Conservation (phyloP, 1,140 invertebrate genomes). For the Parapsyche elsis region DNA sequence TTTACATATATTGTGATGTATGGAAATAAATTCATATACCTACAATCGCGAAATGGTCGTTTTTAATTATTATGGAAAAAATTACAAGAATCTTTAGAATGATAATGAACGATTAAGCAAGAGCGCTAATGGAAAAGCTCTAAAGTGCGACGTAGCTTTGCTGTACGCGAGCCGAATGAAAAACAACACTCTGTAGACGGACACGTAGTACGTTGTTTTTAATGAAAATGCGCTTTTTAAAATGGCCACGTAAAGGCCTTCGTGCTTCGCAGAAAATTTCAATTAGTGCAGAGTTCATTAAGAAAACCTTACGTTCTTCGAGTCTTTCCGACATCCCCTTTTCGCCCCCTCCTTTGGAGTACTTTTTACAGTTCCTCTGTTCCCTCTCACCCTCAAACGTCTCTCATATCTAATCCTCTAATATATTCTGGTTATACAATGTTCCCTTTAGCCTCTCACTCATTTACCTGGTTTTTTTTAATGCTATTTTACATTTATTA, state of each 20-base stretch:
- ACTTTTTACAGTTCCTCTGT: conserved; percentile 41
- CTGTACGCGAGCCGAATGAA: no score
- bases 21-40: no score
- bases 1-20: no score
- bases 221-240: not conserved
- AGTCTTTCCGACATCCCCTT: no score
- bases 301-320: conserved; percentile 42
- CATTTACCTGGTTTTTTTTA: conserved; percentile 3
- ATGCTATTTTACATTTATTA: conserved; percentile 50
- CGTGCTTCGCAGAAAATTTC: conserved; percentile 37
- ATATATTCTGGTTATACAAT: conserved; percentile 55
- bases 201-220: not conserved
- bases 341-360: not conserved
- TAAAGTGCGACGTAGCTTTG: no score
- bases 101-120: no score
- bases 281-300: conserved; percentile 55
- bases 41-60: no score
- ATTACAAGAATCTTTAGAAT: no score
- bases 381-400: not conserved
- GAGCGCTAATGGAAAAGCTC: no score
- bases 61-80: no score
- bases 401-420: conserved; percentile 53
- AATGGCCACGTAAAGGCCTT: conserved; percentile 17
- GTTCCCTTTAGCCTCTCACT: conserved; percentile 44
- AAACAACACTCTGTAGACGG: no score